Evolutionary conservation across 2,888 invertebrate species (phyloP), one percentile per base, ranked within the genome.

Genomic region (Zygothrica quintamaculata): DNA sequence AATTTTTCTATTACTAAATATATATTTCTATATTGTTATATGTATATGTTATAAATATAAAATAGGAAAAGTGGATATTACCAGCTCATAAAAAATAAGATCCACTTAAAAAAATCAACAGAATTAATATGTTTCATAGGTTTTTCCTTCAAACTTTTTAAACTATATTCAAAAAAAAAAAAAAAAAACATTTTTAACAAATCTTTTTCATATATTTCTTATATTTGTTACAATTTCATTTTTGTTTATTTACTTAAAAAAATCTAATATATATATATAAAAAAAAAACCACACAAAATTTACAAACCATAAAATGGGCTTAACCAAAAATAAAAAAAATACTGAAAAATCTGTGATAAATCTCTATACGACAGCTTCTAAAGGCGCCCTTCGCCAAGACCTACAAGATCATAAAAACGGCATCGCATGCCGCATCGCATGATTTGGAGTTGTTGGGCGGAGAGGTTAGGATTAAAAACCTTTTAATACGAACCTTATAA

Each of bases 341-440:
- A 47, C 65, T 55, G 70, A 67, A 69, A 61, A 68, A 46, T 64
- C 61, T 61, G 48, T 34, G 59, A 67, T 74, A 64, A 70, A 67
- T 65, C 65, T 85, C 44, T 64, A 72, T 60, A 67, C 76, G 82
- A 84, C 93, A 97, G 97, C 95, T 97, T 93, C 95, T 97, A 95
- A 97, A 97, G 96, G 97, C 97, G 92, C 97, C 97, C 91, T 97
- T 97, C 93, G 96, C 96, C 93, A 97, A 97, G 95, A 95, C 97
- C 94, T 97, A 97, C 95, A 96, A 95, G 93, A 96, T 97, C 93
- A 95, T 97, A 94, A 97, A 96, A 96, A 97, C 96, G 93, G 89
- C 89, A 66, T 89, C 89, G 73, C 89, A 89, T 88, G 95, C 94
- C 91, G 93, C 94, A 92, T 94, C 94, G 86, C 93, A 94, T 91